Evolutionary conservation across 2,797 vertebrate genomes (phyloP).

Genomic region (Micropoecilia bifurca): DNA sequence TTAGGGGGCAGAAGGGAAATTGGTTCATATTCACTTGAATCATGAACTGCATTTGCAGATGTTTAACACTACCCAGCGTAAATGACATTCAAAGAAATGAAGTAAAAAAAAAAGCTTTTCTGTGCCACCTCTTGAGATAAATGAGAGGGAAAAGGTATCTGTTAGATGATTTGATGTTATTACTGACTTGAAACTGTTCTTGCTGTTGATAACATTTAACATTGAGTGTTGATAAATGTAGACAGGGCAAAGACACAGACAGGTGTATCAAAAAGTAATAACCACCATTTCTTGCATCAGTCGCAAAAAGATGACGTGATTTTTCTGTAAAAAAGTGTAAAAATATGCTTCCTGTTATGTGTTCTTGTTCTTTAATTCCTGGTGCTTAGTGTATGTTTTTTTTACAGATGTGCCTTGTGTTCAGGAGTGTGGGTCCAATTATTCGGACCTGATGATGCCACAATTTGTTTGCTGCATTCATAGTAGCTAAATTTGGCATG

Average conservation of each 20-base stretch:
- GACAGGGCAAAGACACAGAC: neutral
- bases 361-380: neutral
- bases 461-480: neutral
- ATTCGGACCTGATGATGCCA: neutral
- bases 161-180: slow-evolving; percentile 38
- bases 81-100: slow-evolving; percentile 59
- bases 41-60: slow-evolving; percentile 42
- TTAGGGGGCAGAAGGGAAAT: slow-evolving; percentile 57
- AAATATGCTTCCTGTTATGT: neutral
- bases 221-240: neutral
- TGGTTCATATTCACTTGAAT: slow-evolving; percentile 56
- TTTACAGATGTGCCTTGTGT: neutral
- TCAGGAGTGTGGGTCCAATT: neutral
- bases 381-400: neutral
- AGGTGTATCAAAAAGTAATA: neutral
- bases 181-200: slow-evolving; percentile 31
- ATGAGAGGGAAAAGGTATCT: slow-evolving; percentile 44
- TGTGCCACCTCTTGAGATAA: slow-evolving; percentile 25
- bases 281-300: neutral
- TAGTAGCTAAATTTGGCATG: neutral
- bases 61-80: slow-evolving; percentile 42
- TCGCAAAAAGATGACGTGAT: neutral
- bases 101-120: slow-evolving; percentile 31
- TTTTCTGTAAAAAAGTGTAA: neutral
- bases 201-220: neutral